Conservation (phyloP, 2,797 vertebrate species). For the Molothrus aeneus region DNA sequence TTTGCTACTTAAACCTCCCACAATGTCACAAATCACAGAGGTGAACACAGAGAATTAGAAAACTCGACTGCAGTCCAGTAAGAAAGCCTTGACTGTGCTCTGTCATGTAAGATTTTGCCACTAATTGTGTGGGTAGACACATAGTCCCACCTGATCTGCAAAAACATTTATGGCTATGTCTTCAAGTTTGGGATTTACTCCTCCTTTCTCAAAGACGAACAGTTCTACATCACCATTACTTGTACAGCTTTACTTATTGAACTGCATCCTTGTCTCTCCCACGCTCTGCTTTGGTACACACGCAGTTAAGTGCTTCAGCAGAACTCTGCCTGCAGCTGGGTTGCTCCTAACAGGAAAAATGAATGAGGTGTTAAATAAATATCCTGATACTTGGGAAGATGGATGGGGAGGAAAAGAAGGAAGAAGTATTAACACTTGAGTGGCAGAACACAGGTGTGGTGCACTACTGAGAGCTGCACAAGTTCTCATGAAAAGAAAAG, state of each 20-base stretch:
- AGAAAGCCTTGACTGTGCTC: neutral
- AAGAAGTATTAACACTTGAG: constrained; percentile 16
- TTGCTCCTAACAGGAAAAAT: constrained; percentile 35
- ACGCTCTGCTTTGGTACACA: neutral
- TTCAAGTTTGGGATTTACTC: constrained; percentile 21
- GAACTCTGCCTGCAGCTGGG: constrained; percentile 1
- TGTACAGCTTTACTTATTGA: neutral
- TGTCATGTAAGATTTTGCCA: neutral
- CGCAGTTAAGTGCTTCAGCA: constrained; percentile 10
- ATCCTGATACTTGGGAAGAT: constrained; percentile 23
- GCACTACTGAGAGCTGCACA: neutral
- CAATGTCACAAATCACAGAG: neutral
- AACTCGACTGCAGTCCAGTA: neutral
- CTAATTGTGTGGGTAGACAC: neutral
- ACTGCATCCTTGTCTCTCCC: neutral
- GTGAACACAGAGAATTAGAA: neutral
- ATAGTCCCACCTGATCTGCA: neutral
- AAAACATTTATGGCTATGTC: neutral
- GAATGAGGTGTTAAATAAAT: constrained; percentile 57
- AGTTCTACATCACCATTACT: neutral
- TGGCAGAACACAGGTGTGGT: neutral
- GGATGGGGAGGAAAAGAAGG: neutral
- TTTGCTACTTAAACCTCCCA: neutral
- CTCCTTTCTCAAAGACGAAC: neutral
- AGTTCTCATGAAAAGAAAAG: neutral